Conservation (phyloP, 2,888 invertebrate genomes). For the Copidosoma aretas region DNA sequence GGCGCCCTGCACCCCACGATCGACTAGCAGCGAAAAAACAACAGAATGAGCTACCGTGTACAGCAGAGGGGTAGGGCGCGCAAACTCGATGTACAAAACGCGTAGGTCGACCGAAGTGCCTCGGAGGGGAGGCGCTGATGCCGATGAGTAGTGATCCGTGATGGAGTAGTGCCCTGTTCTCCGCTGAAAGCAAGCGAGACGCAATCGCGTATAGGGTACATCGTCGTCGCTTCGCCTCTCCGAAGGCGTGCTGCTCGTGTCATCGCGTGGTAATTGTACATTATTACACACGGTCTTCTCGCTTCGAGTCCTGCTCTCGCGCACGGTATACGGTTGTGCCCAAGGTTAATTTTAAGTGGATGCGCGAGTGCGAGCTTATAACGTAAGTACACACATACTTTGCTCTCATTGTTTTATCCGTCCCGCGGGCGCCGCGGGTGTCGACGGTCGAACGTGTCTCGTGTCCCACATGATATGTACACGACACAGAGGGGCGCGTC, state of each 20-base stretch:
- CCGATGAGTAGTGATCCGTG: constrained; percentile 43
- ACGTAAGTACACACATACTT: too few species aligned
- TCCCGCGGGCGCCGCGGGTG: too few species aligned
- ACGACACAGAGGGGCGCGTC: too few species aligned
- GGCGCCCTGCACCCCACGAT: not conserved
- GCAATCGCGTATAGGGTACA: not conserved
- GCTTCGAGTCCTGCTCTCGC: too few species aligned
- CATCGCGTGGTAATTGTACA: too few species aligned
- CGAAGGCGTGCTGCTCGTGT: constrained; percentile 28
- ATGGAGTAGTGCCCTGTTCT: constrained; percentile 45
- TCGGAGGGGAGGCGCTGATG: constrained; percentile 18
- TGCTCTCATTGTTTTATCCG: too few species aligned
- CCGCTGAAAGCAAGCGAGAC: constrained; percentile 44
- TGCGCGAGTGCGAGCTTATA: too few species aligned
- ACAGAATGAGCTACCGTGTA: not conserved
- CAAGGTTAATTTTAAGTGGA: too few species aligned
- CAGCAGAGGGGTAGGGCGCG: not conserved
- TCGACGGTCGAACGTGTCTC: too few species aligned
- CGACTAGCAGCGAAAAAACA: not conserved
- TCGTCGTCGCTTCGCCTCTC: not conserved
- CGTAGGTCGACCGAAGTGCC: not conserved
- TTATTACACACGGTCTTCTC: too few species aligned
- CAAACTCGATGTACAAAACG: not conserved
- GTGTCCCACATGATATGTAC: too few species aligned
- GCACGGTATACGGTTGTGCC: too few species aligned